These are phyloP conservation scores for Volucella inanis DNA, from an alignment of 2,888 invertebrate genomes.

Conservation along the genomic window DNA sequence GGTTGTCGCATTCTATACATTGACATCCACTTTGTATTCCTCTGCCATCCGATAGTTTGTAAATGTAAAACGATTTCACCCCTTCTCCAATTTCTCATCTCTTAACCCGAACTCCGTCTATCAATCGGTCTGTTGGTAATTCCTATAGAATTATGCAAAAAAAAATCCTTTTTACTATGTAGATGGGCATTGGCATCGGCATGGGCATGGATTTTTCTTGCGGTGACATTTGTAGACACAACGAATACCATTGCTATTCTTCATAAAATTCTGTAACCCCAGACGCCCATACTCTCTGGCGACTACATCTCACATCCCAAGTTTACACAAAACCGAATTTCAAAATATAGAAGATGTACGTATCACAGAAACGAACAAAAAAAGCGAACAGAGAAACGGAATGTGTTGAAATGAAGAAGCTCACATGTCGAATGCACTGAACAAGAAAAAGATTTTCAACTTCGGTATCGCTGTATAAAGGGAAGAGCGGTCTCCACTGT, in stretches of 20 bases:
- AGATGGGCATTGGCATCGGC: not conserved
- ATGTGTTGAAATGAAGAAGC: slow-evolving; percentile 59
- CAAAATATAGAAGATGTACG: slow-evolving; percentile 19
- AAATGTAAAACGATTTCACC: slow-evolving; percentile 69
- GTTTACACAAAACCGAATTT: slow-evolving; percentile 53
- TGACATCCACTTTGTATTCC: slow-evolving; percentile 57
- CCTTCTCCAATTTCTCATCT: not conserved
- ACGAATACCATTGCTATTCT: slow-evolving; percentile 70
- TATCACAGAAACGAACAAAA: not conserved
- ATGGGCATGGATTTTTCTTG: slow-evolving; percentile 68
- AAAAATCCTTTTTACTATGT: slow-evolving; percentile 58
- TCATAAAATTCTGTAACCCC: slow-evolving; percentile 63
- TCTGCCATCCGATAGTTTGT: slow-evolving; percentile 71
- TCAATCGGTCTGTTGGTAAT: slow-evolving; percentile 55
- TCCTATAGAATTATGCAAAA: slow-evolving; percentile 70
- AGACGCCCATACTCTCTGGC: not conserved
- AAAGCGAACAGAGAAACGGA: slow-evolving; percentile 4
- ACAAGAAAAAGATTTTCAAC: slow-evolving; percentile 61
- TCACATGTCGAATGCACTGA: slow-evolving; percentile 74
- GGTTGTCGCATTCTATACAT: slow-evolving; percentile 27
- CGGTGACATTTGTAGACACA: slow-evolving; percentile 75
- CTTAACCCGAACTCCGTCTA: not conserved
- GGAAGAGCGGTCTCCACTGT: slow-evolving; percentile 9
- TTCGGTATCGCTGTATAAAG: slow-evolving; percentile 8
- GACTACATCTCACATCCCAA: not conserved